phyloP scores from a whole-genome alignment of 2,797 vertebrate genomes.

The Chelonia mydas region DNA sequence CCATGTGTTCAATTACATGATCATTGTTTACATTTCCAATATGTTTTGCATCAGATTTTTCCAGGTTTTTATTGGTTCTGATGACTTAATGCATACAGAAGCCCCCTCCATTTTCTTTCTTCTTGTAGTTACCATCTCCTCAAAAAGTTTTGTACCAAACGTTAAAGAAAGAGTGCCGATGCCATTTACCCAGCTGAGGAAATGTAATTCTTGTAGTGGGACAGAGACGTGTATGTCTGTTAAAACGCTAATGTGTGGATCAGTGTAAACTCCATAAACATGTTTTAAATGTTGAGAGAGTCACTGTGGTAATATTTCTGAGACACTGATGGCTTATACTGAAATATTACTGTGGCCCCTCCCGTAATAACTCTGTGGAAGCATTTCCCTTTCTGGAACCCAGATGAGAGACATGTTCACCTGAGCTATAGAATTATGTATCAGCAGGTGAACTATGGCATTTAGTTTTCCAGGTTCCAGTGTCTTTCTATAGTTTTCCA shows the following conservation, averaged over 20 bases:
- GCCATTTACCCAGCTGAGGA: neutral
- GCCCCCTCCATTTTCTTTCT: neutral
- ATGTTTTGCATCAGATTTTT: too few species aligned
- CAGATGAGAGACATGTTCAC: neutral
- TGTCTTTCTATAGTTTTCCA: neutral
- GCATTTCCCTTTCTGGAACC: neutral
- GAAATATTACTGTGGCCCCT: neutral
- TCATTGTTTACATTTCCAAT: too few species aligned
- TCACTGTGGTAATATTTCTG: neutral
- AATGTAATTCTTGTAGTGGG: neutral
- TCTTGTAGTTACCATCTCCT: neutral
- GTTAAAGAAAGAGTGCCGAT: neutral
- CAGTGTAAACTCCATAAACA: neutral
- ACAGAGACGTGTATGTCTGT: neutral
- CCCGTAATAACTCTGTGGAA: neutral
- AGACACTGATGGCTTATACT: rapidly evolving
- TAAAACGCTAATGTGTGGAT: neutral
- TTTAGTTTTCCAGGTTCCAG: neutral
- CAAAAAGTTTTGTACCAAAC: neutral
- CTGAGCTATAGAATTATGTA: neutral
- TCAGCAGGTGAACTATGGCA: neutral
- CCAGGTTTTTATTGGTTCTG: neutral
- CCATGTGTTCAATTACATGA: neutral
- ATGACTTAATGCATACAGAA: neutral
- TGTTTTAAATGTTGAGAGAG: neutral